Base-by-base conservation (phyloP, 2,797 vertebrate genomes). In the Anas georgica region DNA sequence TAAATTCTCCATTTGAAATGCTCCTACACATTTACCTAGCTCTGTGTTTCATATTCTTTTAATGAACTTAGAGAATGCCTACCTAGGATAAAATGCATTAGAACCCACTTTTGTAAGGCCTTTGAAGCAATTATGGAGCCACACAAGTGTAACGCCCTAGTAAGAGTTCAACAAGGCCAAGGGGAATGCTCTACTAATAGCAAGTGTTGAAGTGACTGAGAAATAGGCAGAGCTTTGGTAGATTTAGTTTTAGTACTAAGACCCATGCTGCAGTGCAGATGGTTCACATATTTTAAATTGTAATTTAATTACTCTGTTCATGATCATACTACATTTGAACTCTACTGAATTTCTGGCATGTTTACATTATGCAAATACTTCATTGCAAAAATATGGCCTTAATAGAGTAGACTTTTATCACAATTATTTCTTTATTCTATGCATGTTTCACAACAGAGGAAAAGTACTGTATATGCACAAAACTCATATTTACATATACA, bases 341-440 rank as follows among this genome's bases (percentile, higher is more conserved):
- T 66, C 82, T 35, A 91, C 28, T 88, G 70, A 93, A 88, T 96
- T 95, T 85, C 96, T 90, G 87, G 86, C 90, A 88, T 56, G 70
- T 97, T 97, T 97, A 96, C 97, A 97, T 97, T 97, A 96, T 97
- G 97, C 94, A 96, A 97, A 94, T 29, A 81, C 83, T 97, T 97
- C 91, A 90, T 88, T 91, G 93, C 90, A 97, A 94, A 97, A 96
- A 96, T 83, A 67, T 7, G 13, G n/a, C 23, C 88, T 94, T 91
- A 92, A 90, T 68, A 17, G 4, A n/a, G 41, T 56, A 50, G 26
- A 29, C 11, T 12, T 46, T 31, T 68, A 52, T 84, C 26, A 43
- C 35, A 77, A 48, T 56, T 73, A 20, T 28, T 52, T 81, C 48
- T 83, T 78, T 84, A 69, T 91, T 86, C 72, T 60, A 48, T 29